Conservation (phyloP, 2,888 invertebrate species). For the Linyphia triangularis region DNA sequence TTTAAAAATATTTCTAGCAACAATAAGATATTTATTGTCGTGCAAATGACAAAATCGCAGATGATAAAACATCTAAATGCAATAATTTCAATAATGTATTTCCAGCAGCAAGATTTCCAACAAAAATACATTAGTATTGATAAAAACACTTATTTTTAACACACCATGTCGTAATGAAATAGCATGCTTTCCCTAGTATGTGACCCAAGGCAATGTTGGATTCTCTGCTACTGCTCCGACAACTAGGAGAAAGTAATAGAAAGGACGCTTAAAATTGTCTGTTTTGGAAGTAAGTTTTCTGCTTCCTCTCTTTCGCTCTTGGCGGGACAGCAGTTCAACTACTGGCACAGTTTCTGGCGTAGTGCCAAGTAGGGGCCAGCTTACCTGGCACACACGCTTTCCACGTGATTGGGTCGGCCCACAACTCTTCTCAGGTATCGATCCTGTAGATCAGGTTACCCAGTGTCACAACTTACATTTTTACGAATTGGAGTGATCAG, state of each 20-base stretch:
- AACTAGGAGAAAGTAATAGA: background rate
- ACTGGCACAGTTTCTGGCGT: slow-evolving; percentile 38
- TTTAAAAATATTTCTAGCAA: too few species aligned
- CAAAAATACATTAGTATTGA: too few species aligned
- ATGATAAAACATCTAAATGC: too few species aligned
- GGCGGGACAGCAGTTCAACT: slow-evolving; percentile 11
- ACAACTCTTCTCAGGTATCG: slow-evolving; percentile 36
- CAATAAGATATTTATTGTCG: too few species aligned
- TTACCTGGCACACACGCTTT: slow-evolving; percentile 49
- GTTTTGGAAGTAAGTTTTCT: slow-evolving; percentile 23
- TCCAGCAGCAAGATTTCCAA: too few species aligned
- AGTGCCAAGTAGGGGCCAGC: slow-evolving; percentile 38
- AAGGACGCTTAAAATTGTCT: background rate
- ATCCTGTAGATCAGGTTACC: slow-evolving; percentile 48
- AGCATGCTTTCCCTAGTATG: background rate
- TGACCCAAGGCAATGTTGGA: background rate
- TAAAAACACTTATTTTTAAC: too few species aligned
- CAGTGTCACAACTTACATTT: slow-evolving; percentile 37
- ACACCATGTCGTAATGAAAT: background rate
- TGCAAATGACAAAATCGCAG: too few species aligned
- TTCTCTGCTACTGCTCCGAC: background rate
- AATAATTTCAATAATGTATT: too few species aligned
- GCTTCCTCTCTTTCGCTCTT: background rate
- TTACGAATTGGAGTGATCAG: too few species aligned
- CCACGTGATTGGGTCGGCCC: slow-evolving; percentile 49